A percentile compares a stretch with the other conserved stretches of the same genome.
Conservation (phyloP, 2,113 vertebrate species). For the Neogale vison region DNA sequence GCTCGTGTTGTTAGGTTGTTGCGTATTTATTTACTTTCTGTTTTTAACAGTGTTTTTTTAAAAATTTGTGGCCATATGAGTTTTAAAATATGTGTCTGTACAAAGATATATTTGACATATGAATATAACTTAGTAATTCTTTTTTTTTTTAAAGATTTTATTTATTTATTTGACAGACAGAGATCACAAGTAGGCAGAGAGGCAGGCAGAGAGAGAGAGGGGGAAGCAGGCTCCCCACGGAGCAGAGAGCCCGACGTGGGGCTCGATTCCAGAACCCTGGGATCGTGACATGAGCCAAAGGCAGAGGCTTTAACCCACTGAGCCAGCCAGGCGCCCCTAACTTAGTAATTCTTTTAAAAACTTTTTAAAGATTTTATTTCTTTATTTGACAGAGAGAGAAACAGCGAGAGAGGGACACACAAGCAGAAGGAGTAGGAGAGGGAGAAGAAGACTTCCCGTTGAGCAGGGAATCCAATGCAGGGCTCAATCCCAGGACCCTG, state of each 20-base stretch:
- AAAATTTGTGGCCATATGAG: background rate
- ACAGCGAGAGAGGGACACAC: no score
- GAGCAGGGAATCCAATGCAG: no score
- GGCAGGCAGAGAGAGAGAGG: no score
- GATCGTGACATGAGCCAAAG: no score
- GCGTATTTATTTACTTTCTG: background rate
- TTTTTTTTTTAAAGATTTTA: background rate
- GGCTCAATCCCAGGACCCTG: no score
- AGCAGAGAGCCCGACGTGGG: no score
- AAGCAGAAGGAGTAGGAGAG: no score
- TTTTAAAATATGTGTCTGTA: constrained; percentile 10
- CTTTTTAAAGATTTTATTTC: background rate
- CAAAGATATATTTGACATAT: background rate
- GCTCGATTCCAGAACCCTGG: no score
- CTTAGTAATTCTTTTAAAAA: background rate
- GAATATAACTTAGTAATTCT: background rate
- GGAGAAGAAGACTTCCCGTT: no score
- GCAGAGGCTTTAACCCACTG: no score
- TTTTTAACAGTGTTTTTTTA: constrained; percentile 10
- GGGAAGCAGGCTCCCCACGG: no score
- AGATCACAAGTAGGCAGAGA: no score
- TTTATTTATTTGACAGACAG: background rate
- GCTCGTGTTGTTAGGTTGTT: background rate
- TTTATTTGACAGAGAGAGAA: background rate
- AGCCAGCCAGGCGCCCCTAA: background rate